phyloP scores from a whole-genome alignment of 2,113 vertebrate species.

The Addax nasomaculatus region DNA sequence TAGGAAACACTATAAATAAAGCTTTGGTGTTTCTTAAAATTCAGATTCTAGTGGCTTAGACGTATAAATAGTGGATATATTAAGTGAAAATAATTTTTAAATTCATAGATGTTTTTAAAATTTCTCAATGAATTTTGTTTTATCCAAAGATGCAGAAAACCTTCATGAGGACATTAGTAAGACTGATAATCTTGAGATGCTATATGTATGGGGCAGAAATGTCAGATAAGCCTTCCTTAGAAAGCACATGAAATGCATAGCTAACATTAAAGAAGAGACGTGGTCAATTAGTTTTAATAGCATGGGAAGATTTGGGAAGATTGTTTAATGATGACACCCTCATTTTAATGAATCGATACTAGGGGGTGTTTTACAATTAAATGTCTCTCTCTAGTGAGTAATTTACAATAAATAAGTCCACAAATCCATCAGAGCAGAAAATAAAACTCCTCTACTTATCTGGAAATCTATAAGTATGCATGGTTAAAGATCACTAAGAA shows the following conservation, averaged over 20 bases:
- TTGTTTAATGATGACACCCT: conserved; percentile 75
- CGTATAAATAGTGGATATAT: background rate
- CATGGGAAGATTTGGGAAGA: conserved; percentile 44
- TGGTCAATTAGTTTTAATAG: conserved; percentile 72
- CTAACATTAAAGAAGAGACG: conserved; percentile 45
- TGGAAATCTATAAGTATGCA: conserved; percentile 81
- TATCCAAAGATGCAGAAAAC: background rate
- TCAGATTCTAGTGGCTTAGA: background rate
- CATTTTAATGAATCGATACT: conserved; percentile 77
- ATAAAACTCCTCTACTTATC: conserved; percentile 78
- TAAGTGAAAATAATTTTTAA: background rate
- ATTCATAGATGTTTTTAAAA: background rate
- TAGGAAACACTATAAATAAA: background rate
- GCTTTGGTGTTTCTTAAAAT: background rate
- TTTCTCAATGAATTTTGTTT: background rate
- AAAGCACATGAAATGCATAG: background rate
- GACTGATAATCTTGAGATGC: background rate
- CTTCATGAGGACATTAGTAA: background rate
- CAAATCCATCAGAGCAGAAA: conserved; percentile 81
- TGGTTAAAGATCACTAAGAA: conserved; percentile 84
- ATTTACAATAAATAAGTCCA: conserved; percentile 88
- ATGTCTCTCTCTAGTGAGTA: conserved; percentile 80
- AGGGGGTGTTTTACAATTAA: conserved; percentile 79
- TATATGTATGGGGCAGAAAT: background rate
- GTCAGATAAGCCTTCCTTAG: background rate